Evolutionary conservation across 2,888 invertebrate species (phyloP), one percentile per base, ranked within the genome.

Genomic region (Linnaemya vulpina): DNA sequence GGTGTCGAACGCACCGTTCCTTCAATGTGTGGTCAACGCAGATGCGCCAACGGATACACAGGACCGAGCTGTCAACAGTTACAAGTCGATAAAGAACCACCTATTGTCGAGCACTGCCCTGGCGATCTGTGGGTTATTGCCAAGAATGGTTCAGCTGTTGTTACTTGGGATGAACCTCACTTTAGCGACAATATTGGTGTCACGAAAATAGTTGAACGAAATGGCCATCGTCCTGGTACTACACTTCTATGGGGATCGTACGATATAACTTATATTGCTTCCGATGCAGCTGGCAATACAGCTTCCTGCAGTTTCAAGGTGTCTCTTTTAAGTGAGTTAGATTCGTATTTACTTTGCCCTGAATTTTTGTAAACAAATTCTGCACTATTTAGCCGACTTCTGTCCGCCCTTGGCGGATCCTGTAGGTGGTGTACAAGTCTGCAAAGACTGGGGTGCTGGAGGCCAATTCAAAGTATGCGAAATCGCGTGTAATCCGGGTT

Each of bases 391-490:
- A 96, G 97, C 97, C 87, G 98, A 98, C 91, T 98, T 98, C 93
- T 99, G 99, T 90, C 97, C 97, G 30, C 95, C 96, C 86, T 92
- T 98, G 87, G 93, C 95, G 25, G 98, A 98, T 92, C 99, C 99
- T 0, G 94, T 98, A 25, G 98, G 98, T 74, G 99, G 99, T 60
- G 94, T 95, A 40, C 98, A 98, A 93, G 95, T 95, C 8, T 98
- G 98, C 92, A 97, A 98, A 88, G 97, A 97, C 90, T 98, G 98
- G 98, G 98, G 98, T 63, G 98, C 98, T 2, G 98, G 98, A 74
- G 97, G 98, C 55, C 97, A 98, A 90, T 98, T 98, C 93, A 98
- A 98, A 93, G 92, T 98, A 1, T 99, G 98, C 91, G 97, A 98
- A 92, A 98, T 98, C 83, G 94, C 95, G 65, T 98, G 98, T 89